Conservation (phyloP, 37 sponge, comb jelly and placozoan species). For the Eunapius fragilis region DNA sequence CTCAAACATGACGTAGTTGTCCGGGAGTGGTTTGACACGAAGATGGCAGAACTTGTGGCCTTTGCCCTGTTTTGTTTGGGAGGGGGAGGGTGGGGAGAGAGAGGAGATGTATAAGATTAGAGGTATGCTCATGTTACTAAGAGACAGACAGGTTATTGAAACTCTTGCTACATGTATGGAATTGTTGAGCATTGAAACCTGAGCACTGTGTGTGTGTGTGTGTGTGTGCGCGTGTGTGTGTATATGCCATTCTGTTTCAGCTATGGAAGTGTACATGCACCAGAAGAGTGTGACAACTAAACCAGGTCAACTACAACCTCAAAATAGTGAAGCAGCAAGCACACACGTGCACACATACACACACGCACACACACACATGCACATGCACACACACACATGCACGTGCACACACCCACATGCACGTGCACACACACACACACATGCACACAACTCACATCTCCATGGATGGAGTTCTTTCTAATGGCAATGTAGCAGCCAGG, state of each 20-base stretch:
- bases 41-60: constrained; percentile 29
- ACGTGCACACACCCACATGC: too few species aligned
- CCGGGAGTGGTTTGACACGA: constrained; percentile 30
- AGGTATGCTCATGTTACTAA: too few species aligned
- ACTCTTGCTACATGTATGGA: too few species aligned
- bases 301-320: constrained; percentile 8
- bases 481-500: constrained; percentile 29
- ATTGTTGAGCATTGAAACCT: too few species aligned
- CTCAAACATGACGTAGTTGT: constrained; percentile 66
- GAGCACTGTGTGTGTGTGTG: too few species aligned
- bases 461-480: constrained; percentile 2
- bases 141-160: too few species aligned
- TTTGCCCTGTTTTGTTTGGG: too few species aligned
- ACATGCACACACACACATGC: too few species aligned
- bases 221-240: neutral
- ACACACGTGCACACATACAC: neutral
- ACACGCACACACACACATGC: too few species aligned
- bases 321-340: neutral
- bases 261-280: neutral
- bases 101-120: neutral
- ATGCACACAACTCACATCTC: neutral
- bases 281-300: constrained; percentile 46
- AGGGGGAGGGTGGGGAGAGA: neutral
- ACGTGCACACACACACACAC: neutral
- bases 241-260: neutral